Evolutionary conservation across 2,888 invertebrate species (phyloP).

Genomic region (Tyria jacobaeae): DNA sequence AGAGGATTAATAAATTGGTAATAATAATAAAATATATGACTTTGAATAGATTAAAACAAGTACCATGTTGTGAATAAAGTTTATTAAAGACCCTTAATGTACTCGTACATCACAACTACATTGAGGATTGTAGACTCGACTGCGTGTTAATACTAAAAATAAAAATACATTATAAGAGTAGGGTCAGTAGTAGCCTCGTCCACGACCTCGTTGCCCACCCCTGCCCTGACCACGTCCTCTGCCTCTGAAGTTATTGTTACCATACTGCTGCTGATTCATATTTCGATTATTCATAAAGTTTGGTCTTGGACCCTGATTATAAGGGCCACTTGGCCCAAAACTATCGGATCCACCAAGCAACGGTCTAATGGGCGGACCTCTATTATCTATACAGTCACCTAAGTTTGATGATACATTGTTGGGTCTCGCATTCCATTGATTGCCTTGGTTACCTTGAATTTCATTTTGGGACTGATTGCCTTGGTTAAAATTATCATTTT

Average conservation of each 20-base stretch:
- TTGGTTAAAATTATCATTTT: slow-evolving; percentile 7
- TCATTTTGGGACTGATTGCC: slow-evolving; percentile 1
- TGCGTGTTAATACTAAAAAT: slow-evolving; percentile 16
- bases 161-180: slow-evolving; percentile 21
- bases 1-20: neutral
- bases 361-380: slow-evolving; percentile 22
- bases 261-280: slow-evolving; percentile 50
- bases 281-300: slow-evolving; percentile 58
- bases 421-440: slow-evolving; percentile 18
- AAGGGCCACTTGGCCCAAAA: slow-evolving; percentile 30
- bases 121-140: slow-evolving; percentile 18
- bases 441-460: slow-evolving; percentile 8
- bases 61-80: neutral
- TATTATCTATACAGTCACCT: slow-evolving; percentile 16
- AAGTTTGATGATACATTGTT: slow-evolving; percentile 6
- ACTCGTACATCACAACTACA: slow-evolving; percentile 27
- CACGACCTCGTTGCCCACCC: slow-evolving; percentile 64
- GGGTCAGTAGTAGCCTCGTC: slow-evolving; percentile 53
- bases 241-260: slow-evolving; percentile 56
- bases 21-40: no score
- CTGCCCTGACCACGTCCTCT: slow-evolving; percentile 58
- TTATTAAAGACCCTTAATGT: slow-evolving; percentile 11
- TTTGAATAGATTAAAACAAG: slow-evolving; percentile 9
- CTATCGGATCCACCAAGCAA: slow-evolving; percentile 23
- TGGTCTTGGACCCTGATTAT: slow-evolving; percentile 38